Evolutionary conservation across 2,888 invertebrate species (phyloP).

Genomic region (Ichneumoninae sp.): DNA sequence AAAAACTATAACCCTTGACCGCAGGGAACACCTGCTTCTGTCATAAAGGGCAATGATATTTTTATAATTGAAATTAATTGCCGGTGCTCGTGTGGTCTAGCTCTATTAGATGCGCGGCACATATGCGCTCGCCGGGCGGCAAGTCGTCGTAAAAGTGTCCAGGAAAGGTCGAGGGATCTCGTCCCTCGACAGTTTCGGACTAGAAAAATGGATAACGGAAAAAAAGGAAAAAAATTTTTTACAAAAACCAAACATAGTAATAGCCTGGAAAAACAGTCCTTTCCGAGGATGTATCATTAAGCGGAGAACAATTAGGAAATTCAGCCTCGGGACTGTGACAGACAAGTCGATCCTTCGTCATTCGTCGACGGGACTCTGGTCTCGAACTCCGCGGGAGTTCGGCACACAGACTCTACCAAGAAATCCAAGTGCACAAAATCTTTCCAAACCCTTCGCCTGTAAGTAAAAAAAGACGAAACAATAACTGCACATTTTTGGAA

Average conservation of each 20-base stretch:
- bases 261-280: conserved; percentile 16
- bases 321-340: conserved; percentile 19
- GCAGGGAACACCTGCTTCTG: conserved; percentile 80
- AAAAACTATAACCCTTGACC: conserved; percentile 81
- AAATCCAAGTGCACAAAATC: neutral
- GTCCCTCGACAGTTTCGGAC: conserved; percentile 24
- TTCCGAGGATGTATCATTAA: conserved; percentile 44
- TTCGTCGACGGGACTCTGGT: conserved; percentile 31
- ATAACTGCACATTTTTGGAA: neutral
- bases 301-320: conserved; percentile 36
- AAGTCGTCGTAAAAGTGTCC: conserved; percentile 69
- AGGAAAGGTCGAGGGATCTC: conserved; percentile 23
- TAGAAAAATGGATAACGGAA: conserved; percentile 14
- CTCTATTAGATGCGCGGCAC: conserved; percentile 37
- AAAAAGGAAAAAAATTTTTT: conserved; percentile 7
- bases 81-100: conserved; percentile 71
- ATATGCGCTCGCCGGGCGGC: conserved; percentile 46
- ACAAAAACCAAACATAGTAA: neutral
- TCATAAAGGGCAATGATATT: conserved; percentile 83
- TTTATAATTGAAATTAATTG: conserved; percentile 85
- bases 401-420: neutral
- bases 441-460: neutral
- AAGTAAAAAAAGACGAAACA: neutral
- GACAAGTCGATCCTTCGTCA: conserved; percentile 53
- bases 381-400: conserved; percentile 18